These are phyloP conservation scores for Rotaria sp. DNA, from an alignment of 2,888 invertebrate genomes.

Conservation along the genomic window DNA sequence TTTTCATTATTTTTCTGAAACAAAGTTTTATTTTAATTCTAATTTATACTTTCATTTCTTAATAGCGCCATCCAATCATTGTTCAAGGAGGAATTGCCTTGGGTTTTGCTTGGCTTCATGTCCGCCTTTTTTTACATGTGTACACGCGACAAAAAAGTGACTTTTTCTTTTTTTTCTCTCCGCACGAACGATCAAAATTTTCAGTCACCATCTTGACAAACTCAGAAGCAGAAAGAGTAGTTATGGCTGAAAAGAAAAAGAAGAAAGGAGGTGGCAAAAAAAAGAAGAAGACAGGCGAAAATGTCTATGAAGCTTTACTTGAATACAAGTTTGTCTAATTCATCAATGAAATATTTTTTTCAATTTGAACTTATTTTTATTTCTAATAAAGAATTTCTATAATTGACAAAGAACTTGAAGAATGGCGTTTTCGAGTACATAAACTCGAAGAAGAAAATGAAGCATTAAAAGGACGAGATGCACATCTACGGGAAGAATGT, in stretches of 20 bases:
- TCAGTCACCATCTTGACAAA: not conserved
- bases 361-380: not conserved
- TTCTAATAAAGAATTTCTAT: not conserved
- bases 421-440: slow-evolving; percentile 1
- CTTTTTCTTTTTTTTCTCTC: not conserved
- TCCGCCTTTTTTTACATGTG: not conserved
- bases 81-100: slow-evolving; percentile 3
- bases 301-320: slow-evolving; percentile 17
- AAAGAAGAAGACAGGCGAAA: slow-evolving; percentile 10
- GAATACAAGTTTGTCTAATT: slow-evolving; percentile 2
- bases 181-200: not conserved
- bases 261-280: slow-evolving; percentile 13
- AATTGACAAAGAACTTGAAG: slow-evolving; percentile 16
- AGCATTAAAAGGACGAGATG: not conserved
- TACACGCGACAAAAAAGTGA: not conserved
- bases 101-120: not conserved
- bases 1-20: too few relatives aligned
- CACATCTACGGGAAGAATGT: not conserved
- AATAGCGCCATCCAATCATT: not conserved
- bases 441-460: slow-evolving; percentile 12
- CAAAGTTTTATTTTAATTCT: not conserved
- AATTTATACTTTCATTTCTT: not conserved
- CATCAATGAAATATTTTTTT: too few relatives aligned
- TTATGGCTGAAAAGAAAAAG: slow-evolving; percentile 26
- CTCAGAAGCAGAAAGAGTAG: not conserved